Conservation (phyloP, 2,113 vertebrate species). For the Oreotrochilus melanogaster region DNA sequence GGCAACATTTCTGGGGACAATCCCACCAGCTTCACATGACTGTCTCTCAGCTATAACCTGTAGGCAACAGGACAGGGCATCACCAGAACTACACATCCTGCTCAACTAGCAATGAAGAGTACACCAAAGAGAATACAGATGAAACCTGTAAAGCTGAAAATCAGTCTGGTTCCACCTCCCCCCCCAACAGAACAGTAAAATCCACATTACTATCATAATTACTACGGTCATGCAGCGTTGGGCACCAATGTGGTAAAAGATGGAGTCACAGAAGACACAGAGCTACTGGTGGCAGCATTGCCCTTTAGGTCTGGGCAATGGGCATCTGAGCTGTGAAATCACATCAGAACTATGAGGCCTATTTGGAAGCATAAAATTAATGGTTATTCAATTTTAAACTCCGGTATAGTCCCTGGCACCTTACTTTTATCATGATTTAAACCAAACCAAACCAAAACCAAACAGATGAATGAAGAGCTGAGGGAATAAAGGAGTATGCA, state of each 20-base stretch:
- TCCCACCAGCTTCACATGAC: neutral
- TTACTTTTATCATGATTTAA: neutral
- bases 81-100: neutral
- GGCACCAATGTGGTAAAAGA: neutral
- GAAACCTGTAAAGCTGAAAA: neutral
- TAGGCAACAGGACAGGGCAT: neutral
- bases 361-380: neutral
- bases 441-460: neutral
- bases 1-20: neutral
- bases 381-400: neutral
- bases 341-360: neutral
- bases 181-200: neutral
- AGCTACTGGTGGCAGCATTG: accelerated
- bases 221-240: neutral
- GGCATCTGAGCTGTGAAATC: neutral
- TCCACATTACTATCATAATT: neutral
- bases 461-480: neutral
- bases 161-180: neutral
- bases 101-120: neutral
- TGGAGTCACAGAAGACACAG: neutral
- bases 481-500: neutral
- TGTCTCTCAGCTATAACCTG: neutral
- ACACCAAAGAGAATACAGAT: neutral
- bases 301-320: neutral
- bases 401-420: neutral